Evolutionary conservation across 1,140 invertebrate species (phyloP), one percentile per base, ranked within the genome.

Genomic region (Ylistrum balloti): DNA sequence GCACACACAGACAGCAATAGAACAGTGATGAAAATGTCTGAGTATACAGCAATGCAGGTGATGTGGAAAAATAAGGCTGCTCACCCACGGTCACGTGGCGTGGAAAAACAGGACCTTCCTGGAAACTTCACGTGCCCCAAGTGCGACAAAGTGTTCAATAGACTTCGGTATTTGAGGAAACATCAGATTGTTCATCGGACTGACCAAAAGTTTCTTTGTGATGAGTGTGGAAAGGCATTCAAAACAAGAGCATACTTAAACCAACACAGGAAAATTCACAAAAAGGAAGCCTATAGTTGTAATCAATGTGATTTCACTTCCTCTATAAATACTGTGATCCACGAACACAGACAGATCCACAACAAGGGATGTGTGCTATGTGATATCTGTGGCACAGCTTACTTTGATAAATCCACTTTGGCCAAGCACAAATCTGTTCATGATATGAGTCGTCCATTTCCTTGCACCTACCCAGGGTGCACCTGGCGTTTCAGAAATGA

Each of bases 351-450:
- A 33, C 95, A 96, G 91, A 90, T 95, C 0, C 95, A 96, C 89
- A 95, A 90, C 88, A 89, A 94, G 11, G 94, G 93, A 33, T 93
- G 95, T 92, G 94, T 95, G 9, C 86, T 96, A 20, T 96, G 95
- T 91, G 95, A 96, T 48, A 93, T 95, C 13, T 96, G 95, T 91
- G 95, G 95, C 0, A 91, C 90, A 85, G 95, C 95, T 5, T 96
- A 96, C 91, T 94, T 87, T 13, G 95, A 96, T 86, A 95, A 94
- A 87, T 94, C 95, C 5, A 96, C 95, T 0, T 85, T 96, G 33
- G 93, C 91, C 28, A 96, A 96, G 90, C 95, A 96, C 87, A 96
- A 95, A 89, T 92, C 91, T 38, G 95, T 96, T n/a, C 95, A 96
- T 90, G 95, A 96, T 88, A 85, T 89, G 5, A 93, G 85, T 48